Evolutionary conservation across 2,797 vertebrate genomes (phyloP), one percentile per base, ranked within the genome.

Genomic region (Octomys mimax): DNA sequence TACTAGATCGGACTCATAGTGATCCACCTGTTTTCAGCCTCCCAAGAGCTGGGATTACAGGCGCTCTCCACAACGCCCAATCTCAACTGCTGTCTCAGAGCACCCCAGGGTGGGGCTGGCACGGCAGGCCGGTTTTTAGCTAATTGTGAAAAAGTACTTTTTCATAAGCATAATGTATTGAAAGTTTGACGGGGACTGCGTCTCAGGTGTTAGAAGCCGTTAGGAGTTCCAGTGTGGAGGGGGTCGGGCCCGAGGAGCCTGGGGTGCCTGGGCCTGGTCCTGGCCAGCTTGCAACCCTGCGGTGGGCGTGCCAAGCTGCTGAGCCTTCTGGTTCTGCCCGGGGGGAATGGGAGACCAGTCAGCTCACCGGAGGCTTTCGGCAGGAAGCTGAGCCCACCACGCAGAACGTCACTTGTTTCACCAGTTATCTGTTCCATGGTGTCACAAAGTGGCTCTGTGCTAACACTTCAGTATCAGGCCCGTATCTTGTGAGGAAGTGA

Each of bases 161-260:
- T 18, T 84, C 92, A 81, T 91, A 21, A 80, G 57, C 26, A 61
- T 95, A 89, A 33, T 81, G 95, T 73, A 87, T 89, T 91, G 62
- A 90, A 92, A 71, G 46, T 88, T 75, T 94, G 68, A 80, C 79
- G 36, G 82, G 19, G 73, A 9, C 52, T 2, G n/a, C 64, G 11
- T 95, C 52, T 93, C 31, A 71, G 90, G 91, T 92, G 95, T 80
- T 64, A 75, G 73, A 83, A 68, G n/a, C 46, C 57, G 87, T 87
- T 59, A 54, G 68, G 42, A 87, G 96, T 82, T 87, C 31, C 46
- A 4, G 52, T 39, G 18, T 49, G 66, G 46, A 22, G n/a, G 10
- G 18, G 8, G 46, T 33, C 57, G 16, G 16, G 24, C 22, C 42
- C 11, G 82, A 54, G 91, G n/a, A 79, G 13, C 18, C 88, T 46